Evolutionary conservation across 2,113 vertebrate species (phyloP).

Genomic region (Manacus vitellinus): DNA sequence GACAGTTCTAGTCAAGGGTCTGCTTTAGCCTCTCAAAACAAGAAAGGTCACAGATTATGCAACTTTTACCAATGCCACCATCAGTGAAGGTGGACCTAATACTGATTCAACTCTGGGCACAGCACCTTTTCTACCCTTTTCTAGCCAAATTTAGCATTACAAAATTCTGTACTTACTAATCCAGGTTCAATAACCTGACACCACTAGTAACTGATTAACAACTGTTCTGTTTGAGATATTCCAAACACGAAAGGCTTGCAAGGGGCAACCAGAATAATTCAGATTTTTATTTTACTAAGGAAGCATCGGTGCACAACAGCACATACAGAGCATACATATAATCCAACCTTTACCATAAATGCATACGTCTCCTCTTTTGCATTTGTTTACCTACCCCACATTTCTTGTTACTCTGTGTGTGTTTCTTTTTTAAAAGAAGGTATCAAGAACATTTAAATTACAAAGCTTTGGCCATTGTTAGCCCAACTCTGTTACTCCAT

Average conservation of each 20-base stretch:
- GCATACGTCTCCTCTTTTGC: not conserved
- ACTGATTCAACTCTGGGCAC: not conserved
- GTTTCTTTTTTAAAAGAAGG: not conserved
- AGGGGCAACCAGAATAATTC: not conserved
- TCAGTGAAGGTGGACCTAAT: not conserved
- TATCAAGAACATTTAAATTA: not conserved
- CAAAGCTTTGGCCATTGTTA: not conserved
- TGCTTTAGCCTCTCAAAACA: not conserved
- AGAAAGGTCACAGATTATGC: conserved; percentile 1
- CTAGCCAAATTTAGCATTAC: not conserved
- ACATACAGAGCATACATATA: not conserved
- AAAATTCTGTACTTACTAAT: not conserved
- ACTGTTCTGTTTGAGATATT: not conserved
- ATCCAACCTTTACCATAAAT: not conserved
- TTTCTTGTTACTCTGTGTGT: not conserved
- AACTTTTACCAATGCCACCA: not conserved
- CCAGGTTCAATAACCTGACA: not conserved
- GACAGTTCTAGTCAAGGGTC: not conserved
- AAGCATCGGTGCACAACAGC: not conserved
- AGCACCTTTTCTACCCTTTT: not conserved
- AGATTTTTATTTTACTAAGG: not conserved
- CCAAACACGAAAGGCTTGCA: not conserved
- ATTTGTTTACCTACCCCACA: not conserved
- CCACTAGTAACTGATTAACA: not conserved
- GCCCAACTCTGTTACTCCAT: not conserved